A percentile compares a stretch with the other conserved stretches of the same genome.
Evolutionary conservation across 1,140 invertebrate species (phyloP).

Genomic region (Trachymyrmex septentrionalis): DNA sequence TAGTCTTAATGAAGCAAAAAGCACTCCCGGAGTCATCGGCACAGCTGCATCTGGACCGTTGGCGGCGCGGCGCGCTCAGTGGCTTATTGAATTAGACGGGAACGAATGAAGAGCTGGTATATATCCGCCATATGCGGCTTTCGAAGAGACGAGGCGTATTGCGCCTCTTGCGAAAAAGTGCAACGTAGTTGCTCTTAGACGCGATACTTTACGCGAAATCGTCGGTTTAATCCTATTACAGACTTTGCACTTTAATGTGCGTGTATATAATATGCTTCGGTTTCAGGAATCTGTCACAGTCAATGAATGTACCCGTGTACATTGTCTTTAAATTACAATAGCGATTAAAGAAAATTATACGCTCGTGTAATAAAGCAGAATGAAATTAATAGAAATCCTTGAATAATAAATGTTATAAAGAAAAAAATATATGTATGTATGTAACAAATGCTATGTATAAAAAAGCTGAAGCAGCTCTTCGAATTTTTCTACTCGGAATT

Average conservation of each 20-base stretch:
- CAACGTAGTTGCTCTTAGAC: conserved; percentile 15
- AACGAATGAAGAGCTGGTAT: conserved; percentile 60
- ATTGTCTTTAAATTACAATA: conserved; percentile 2
- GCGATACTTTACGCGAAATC: conserved; percentile 51
- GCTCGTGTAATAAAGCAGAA: not conserved
- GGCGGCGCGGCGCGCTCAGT: conserved; percentile 47
- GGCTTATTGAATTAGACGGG: conserved; percentile 75
- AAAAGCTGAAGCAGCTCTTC: not conserved
- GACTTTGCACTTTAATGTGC: conserved; percentile 25
- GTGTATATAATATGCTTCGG: not conserved
- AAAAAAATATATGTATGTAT: too few species aligned
- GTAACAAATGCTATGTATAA: too few species aligned
- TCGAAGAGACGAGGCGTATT: conserved; percentile 28
- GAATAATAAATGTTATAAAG: not conserved
- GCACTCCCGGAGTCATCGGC: conserved; percentile 65
- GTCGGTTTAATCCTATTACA: not conserved
- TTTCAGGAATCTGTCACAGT: not conserved
- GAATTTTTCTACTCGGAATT: not conserved
- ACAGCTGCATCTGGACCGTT: conserved; percentile 71
- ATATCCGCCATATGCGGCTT: conserved; percentile 57
- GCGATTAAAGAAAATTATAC: not conserved
- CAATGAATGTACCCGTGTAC: not conserved
- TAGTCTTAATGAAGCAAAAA: conserved; percentile 72
- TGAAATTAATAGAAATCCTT: not conserved
- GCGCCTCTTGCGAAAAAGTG: conserved; percentile 53